phyloP scores from a whole-genome alignment of 1,140 invertebrate species.

The Diachasma alloeum region DNA sequence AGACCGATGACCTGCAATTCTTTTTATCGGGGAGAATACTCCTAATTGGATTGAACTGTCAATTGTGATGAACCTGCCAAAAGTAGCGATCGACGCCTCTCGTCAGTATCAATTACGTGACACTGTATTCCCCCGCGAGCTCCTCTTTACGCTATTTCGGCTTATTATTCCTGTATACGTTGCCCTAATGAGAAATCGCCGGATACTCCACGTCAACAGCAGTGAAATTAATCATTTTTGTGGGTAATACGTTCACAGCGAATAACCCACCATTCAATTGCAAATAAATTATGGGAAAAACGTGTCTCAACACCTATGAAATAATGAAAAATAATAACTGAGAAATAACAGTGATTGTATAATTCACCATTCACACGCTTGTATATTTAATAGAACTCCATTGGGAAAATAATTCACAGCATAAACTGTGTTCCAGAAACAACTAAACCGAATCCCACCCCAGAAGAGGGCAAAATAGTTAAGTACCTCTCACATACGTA shows the following conservation, averaged over 20 bases:
- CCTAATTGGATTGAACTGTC: too few species aligned
- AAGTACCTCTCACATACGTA: not conserved
- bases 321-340: too few species aligned
- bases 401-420: not conserved
- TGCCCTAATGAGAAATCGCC: not conserved
- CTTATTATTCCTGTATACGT: too few species aligned
- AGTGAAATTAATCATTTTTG: not conserved
- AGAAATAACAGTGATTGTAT: too few species aligned
- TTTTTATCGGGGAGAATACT: too few species aligned
- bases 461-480: not conserved
- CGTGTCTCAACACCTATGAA: not conserved
- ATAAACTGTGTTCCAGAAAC: not conserved
- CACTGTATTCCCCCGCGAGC: too few species aligned
- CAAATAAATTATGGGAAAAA: not conserved
- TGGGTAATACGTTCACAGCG: not conserved
- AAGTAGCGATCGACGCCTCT: too few species aligned
- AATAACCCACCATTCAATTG: not conserved
- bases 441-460: slow-evolving; percentile 6
- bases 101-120: too few species aligned
- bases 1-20: too few species aligned
- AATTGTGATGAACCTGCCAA: too few species aligned
- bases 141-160: too few species aligned
- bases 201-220: not conserved
- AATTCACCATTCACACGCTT: too few species aligned
- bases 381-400: not conserved